phyloP scores from a whole-genome alignment of 2,797 vertebrate species.

The Loris lydekkerianus region DNA sequence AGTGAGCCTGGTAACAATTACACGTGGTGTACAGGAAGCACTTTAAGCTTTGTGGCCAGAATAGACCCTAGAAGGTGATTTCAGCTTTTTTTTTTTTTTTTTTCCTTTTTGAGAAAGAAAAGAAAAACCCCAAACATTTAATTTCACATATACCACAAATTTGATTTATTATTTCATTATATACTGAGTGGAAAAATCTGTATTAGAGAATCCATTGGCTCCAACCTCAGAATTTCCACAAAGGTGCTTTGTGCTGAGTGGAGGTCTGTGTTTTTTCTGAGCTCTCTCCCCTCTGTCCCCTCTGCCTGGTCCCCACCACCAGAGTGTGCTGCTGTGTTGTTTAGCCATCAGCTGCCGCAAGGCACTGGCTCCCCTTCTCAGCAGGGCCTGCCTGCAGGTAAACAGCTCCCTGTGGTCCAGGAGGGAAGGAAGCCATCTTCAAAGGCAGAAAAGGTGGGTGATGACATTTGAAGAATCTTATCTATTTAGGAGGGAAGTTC shows the following conservation, averaged over 20 bases:
- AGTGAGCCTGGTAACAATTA: constrained; percentile 88
- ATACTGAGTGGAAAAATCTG: constrained; percentile 84
- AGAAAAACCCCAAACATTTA: constrained; percentile 86
- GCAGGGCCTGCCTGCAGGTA: constrained; percentile 56
- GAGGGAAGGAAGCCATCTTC: constrained; percentile 63
- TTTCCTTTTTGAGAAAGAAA: background rate
- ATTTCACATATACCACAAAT: constrained; percentile 88
- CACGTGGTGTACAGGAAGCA: constrained; percentile 82
- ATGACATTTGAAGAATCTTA: constrained; percentile 80
- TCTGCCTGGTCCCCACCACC: constrained; percentile 28
- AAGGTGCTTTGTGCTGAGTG: constrained; percentile 77
- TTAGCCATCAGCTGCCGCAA: background rate
- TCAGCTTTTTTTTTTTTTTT: constrained; percentile 76
- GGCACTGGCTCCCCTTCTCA: background rate
- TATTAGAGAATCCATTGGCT: constrained; percentile 78
- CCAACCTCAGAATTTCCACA: constrained; percentile 63
- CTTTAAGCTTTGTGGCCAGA: constrained; percentile 86
- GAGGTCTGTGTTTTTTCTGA: background rate
- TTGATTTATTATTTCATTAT: constrained; percentile 89
- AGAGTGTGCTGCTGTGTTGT: constrained; percentile 75
- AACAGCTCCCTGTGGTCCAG: constrained; percentile 62
- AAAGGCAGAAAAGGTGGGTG: constrained; percentile 72
- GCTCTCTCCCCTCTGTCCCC: background rate
- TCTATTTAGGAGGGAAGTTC: constrained; percentile 67
- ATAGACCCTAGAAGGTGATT: constrained; percentile 89